Evolutionary conservation across 2,888 invertebrate species (phyloP).

Genomic region (Nephrotoma flavescens): DNA sequence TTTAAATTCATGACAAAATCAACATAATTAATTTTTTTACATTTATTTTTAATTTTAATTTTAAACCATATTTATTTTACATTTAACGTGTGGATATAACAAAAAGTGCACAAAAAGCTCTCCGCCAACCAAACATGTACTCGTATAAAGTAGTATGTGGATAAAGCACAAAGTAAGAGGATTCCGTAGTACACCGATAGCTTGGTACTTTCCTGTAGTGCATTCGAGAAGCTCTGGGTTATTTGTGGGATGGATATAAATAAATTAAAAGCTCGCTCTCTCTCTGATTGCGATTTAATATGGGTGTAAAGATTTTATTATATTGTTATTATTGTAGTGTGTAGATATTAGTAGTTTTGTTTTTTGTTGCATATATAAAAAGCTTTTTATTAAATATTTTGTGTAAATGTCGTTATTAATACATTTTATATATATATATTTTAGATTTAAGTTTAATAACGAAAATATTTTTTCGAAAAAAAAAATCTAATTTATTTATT

Average conservation of each 20-base stretch:
- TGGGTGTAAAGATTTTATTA: not conserved
- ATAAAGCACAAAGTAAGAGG: not conserved
- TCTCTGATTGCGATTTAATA: too few relatives aligned
- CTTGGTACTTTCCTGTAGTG: not conserved
- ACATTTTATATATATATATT: not conserved
- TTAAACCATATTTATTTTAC: not conserved
- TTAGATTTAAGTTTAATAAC: not conserved
- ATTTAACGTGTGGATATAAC: not conserved
- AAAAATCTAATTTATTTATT: not conserved
- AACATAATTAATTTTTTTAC: not conserved
- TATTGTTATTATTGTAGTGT: conserved; percentile 1
- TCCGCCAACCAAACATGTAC: not conserved
- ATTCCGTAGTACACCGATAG: not conserved
- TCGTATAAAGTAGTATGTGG: not conserved
- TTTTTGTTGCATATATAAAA: not conserved
- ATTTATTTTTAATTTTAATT: not conserved
- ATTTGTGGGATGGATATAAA: not conserved
- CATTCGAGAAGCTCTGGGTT: not conserved
- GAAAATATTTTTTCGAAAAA: not conserved
- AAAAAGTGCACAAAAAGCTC: not conserved
- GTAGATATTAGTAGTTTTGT: conserved; percentile 2
- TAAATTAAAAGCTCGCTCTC: not conserved
- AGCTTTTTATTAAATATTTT: not conserved
- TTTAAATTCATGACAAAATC: not conserved
- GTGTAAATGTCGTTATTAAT: not conserved